Percentiles rank a stretch among this genome's conserved stretches.
Evolutionary conservation across 2,113 vertebrate species (phyloP).

Genomic region (Antechinus stuartii): DNA sequence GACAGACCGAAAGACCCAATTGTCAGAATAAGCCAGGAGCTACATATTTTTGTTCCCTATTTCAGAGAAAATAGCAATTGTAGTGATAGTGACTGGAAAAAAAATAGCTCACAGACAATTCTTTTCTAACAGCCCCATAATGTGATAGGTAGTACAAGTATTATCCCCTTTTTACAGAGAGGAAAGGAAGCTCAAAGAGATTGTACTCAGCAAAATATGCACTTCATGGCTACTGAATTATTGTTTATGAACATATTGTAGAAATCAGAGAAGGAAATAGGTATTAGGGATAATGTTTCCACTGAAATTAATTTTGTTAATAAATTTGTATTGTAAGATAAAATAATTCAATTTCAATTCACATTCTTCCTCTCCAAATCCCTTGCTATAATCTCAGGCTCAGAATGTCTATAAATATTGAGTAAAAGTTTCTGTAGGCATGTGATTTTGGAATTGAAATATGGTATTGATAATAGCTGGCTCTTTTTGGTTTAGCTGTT

Average conservation of each 20-base stretch:
- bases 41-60: not conserved
- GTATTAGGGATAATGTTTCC: not conserved
- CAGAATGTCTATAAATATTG: not conserved
- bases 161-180: not conserved
- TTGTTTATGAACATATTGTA: not conserved
- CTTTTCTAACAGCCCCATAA: not conserved
- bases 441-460: not conserved
- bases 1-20: not conserved
- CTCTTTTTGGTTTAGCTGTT: not conserved
- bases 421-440: not conserved
- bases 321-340: not conserved
- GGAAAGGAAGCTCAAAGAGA: not conserved
- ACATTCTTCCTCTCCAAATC: not conserved
- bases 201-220: not conserved
- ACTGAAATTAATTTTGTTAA: not conserved
- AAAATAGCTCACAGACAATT: not conserved
- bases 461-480: not conserved
- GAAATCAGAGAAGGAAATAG: not conserved
- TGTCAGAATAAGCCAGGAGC: not conserved
- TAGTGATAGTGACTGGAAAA: not conserved
- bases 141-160: not conserved
- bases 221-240: not conserved
- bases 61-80: not conserved
- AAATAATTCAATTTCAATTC: not conserved
- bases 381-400: not conserved